These are phyloP conservation scores for Odocoileus virginianus DNA, from an alignment of 2,113 vertebrate genomes.

Conservation along the genomic window DNA sequence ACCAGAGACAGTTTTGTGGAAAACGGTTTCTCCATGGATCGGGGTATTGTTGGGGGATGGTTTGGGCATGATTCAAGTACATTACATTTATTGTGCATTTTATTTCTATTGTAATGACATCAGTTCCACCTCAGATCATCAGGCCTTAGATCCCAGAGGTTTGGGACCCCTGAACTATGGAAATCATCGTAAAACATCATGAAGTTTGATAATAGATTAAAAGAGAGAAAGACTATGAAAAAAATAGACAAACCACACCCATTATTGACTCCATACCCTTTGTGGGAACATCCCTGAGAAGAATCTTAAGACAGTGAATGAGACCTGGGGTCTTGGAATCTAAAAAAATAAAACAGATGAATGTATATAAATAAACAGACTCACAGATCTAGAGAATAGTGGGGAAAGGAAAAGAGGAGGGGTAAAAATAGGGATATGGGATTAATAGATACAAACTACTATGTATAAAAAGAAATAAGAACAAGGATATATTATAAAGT, in stretches of 20 bases:
- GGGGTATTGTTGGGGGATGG: background rate
- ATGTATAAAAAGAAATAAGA: background rate
- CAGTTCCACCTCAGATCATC: background rate
- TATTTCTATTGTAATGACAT: background rate
- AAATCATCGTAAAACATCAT: background rate
- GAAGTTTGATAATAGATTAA: background rate
- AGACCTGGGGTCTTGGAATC: background rate
- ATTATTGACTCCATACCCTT: background rate
- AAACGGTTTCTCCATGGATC: background rate
- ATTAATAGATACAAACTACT: background rate
- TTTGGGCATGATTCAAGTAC: background rate
- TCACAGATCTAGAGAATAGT: background rate
- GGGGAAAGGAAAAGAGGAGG: background rate
- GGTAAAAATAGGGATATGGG: background rate
- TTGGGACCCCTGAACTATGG: background rate
- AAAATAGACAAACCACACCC: background rate
- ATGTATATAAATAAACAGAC: background rate
- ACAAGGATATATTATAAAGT: background rate
- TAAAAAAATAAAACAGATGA: background rate
- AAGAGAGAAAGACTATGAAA: background rate
- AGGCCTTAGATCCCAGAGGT: background rate
- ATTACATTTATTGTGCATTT: background rate
- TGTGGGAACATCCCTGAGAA: rapidly evolving
- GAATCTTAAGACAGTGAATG: background rate
- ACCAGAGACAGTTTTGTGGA: background rate